These are phyloP conservation scores for Drosophila kurseongensis DNA, from an alignment of 1,140 invertebrate genomes.

Conservation along the genomic window DNA sequence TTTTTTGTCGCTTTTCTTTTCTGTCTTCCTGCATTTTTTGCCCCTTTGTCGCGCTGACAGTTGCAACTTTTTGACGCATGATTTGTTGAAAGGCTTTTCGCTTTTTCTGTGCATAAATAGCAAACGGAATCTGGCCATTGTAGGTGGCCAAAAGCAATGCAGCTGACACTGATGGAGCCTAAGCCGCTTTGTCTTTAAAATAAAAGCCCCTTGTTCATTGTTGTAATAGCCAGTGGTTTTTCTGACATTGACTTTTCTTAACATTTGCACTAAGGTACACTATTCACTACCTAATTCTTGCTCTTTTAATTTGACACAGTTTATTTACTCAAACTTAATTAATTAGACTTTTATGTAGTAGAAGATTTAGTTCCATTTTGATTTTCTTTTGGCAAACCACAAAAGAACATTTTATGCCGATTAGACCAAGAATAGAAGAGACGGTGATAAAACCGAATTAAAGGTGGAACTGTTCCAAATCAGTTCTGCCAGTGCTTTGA, in stretches of 20 bases:
- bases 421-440: not conserved
- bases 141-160: conserved; percentile 48
- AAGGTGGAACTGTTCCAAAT: not conserved
- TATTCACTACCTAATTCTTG: not conserved
- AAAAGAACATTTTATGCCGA: too few species aligned
- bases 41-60: conserved; percentile 63
- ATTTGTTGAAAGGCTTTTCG: conserved; percentile 78
- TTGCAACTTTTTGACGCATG: conserved; percentile 81
- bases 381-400: too few species aligned
- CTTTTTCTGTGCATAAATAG: conserved; percentile 62
- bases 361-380: not conserved
- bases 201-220: conserved; percentile 15
- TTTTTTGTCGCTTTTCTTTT: conserved; percentile 25
- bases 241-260: conserved; percentile 24
- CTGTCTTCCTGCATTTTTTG: conserved; percentile 59
- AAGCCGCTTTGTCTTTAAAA: conserved; percentile 32
- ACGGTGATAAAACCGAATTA: not conserved
- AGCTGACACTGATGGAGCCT: conserved; percentile 30
- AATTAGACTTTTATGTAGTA: not conserved
- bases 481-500: too few species aligned
- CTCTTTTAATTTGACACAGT: too few species aligned
- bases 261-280: not conserved
- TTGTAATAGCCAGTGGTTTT: conserved; percentile 2
- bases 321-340: not conserved
- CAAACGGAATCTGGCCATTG: conserved; percentile 56